Evolutionary conservation across 2,888 invertebrate species (phyloP).

Genomic region (Agrochola circellaris): DNA sequence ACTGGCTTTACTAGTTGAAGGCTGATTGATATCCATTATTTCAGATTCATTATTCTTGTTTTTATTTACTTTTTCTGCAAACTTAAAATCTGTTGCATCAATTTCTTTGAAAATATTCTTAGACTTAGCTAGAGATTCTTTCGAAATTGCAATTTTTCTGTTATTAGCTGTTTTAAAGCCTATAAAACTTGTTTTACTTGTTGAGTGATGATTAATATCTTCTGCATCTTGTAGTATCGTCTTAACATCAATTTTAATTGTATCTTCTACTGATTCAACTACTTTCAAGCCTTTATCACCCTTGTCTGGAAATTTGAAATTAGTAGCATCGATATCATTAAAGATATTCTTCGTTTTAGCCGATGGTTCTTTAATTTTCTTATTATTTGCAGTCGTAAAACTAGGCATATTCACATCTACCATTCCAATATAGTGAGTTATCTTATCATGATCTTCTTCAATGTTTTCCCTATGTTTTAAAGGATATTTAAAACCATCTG

Average conservation of each 20-base stretch:
- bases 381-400: conserved; percentile 49
- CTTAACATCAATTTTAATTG: background rate
- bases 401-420: conserved; percentile 21
- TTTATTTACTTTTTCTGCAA: background rate
- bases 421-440: background rate
- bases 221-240: background rate
- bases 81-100: background rate
- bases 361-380: conserved; percentile 33
- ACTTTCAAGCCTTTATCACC: background rate
- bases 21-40: conserved; percentile 11
- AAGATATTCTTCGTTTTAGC: conserved; percentile 34
- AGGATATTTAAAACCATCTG: conserved; percentile 18
- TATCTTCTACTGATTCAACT: background rate
- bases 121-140: conserved; percentile 25
- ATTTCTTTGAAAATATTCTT: conserved; percentile 50
- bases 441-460: background rate
- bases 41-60: background rate
- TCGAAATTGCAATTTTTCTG: conserved; percentile 31
- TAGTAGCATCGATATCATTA: conserved; percentile 39
- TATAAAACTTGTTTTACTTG: conserved; percentile 12
- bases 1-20: conserved; percentile 18
- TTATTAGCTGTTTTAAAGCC: conserved; percentile 51
- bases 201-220: conserved; percentile 1
- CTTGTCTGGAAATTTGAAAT: conserved; percentile 24
- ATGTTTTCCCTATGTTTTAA: background rate